Evolutionary conservation across 2,888 invertebrate genomes (phyloP).

Genomic region (Sympetrum striolatum): DNA sequence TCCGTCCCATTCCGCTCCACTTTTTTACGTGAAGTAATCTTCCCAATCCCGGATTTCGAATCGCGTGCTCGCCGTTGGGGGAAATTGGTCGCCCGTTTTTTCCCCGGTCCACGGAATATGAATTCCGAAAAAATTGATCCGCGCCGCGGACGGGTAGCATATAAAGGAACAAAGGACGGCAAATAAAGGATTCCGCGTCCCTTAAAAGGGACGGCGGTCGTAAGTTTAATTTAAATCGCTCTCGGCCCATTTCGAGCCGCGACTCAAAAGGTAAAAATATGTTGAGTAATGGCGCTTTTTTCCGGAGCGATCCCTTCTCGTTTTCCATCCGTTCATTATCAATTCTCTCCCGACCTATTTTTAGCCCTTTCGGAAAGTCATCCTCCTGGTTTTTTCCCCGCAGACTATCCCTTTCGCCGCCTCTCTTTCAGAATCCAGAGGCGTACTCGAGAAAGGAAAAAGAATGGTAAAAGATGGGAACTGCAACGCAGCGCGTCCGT

Average conservation of each 20-base stretch:
- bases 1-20: background rate
- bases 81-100: background rate
- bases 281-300: background rate
- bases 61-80: background rate
- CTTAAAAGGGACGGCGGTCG: background rate
- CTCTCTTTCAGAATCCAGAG: conserved; percentile 2
- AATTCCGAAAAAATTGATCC: background rate
- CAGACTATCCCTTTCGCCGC: background rate
- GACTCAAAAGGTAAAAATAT: background rate
- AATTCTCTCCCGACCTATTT: conserved; percentile 20
- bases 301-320: background rate
- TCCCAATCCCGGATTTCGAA: conserved; percentile 15
- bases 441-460: background rate
- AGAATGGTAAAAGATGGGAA: background rate
- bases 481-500: background rate
- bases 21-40: background rate
- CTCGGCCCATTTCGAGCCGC: background rate
- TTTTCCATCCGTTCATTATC: background rate
- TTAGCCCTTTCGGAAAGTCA: background rate
- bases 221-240: background rate
- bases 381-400: background rate
- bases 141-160: background rate
- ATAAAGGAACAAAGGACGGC: background rate
- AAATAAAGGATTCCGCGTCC: background rate
- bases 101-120: background rate